Evolutionary conservation across 2,113 vertebrate genomes (phyloP).

Genomic region (Mixornis gularis): DNA sequence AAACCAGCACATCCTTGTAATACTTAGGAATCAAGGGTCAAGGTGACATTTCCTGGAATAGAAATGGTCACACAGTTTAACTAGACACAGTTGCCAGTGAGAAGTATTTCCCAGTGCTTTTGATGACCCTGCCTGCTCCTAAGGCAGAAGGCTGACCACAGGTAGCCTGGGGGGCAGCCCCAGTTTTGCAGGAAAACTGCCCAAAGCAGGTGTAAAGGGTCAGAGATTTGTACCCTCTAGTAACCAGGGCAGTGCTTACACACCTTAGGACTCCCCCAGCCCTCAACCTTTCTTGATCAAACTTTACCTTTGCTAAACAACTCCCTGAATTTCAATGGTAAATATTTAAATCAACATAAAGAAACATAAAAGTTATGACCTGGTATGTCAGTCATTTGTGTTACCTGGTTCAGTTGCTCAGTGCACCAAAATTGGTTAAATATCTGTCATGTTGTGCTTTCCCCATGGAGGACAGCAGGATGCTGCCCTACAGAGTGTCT

Average conservation of each 20-base stretch:
- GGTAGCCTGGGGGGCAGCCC: rapidly evolving
- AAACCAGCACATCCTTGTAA: neutral
- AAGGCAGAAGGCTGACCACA: neutral
- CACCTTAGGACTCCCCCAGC: neutral
- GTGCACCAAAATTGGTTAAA: neutral
- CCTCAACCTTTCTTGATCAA: neutral
- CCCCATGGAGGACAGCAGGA: neutral
- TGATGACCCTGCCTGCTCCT: neutral
- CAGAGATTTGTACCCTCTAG: neutral
- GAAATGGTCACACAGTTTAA: neutral
- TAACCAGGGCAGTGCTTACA: neutral
- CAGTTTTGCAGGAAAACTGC: neutral
- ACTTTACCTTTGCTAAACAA: neutral
- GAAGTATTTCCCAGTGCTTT: neutral
- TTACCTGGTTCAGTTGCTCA: neutral
- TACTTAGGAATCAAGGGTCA: neutral
- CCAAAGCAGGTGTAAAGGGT: neutral
- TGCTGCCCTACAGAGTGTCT: neutral
- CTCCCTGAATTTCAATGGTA: neutral
- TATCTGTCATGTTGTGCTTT: rapidly evolving
- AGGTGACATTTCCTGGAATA: neutral
- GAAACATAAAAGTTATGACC: neutral
- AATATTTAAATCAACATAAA: neutral
- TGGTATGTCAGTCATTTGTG: neutral
- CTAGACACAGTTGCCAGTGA: neutral